Evolutionary conservation across 2,797 vertebrate species (phyloP), one percentile per base, ranked within the genome.

Genomic region (Enteromius treurensis): DNA sequence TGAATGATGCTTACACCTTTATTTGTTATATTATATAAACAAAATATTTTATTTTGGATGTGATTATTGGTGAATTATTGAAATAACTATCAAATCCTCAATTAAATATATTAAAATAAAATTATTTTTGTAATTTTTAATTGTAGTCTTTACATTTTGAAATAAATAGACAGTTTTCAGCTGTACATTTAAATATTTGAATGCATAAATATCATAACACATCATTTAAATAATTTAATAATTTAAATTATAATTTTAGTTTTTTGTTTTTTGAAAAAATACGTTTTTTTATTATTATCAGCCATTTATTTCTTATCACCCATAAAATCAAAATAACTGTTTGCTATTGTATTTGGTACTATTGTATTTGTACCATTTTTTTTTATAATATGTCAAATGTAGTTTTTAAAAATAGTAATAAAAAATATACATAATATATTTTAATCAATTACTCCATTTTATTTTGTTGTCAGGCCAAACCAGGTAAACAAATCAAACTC

Each of bases 401-500:
- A 23, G 21, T 7, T 53, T 53, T 10, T 37, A 6, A 37, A 37
- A 37, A 37, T 37, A 37, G 6, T 40, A 40, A 40, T 40, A 58
- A 23, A 23, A 1, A 13, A 1, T 23, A 13, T 23, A 23, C 14
- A 23, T 26, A 62, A 62, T 62, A 62, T 62, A 62, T 62, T 60
- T 62, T 1, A 62, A 62, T 62, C 26, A 26, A 60, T 60, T 5
- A 14, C 10, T 4, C 5, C 5, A 3, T 55, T n/a, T 21, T 40
- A 40, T 26, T 62, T 62, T 32, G 17, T 32, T 17, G 17, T 23
- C 23, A 47, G 10, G 34, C 9, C 49, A 32, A 45, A 45, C 51
- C 67, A 60, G 65, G 65, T 40, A 80, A 82, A 64, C 42, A 76
- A 78, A 45, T 77, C 58, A 51, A 83, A 42, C 37, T 32, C 23